phyloP scores from a whole-genome alignment of 1,140 invertebrate genomes.

The Lithobius niger region DNA sequence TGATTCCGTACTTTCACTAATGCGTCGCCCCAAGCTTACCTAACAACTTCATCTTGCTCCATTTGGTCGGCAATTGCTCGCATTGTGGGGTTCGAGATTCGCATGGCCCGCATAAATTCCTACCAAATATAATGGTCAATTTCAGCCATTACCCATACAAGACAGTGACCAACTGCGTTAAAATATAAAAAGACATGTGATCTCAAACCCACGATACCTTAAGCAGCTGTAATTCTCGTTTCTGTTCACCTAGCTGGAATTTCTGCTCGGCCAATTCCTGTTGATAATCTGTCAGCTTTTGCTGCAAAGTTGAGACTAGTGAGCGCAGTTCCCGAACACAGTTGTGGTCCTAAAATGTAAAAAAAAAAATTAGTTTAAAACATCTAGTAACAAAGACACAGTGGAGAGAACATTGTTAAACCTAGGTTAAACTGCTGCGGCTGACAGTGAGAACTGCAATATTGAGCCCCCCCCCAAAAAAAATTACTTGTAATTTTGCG shows the following conservation, averaged over 20 bases:
- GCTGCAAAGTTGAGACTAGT: slow-evolving; percentile 70
- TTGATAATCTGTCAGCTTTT: slow-evolving; percentile 70
- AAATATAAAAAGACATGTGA: no score
- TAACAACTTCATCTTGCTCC: slow-evolving; percentile 81
- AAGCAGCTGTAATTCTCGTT: slow-evolving; percentile 68
- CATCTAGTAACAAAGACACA: no score
- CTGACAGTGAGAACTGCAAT: no score
- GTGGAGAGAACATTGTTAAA: no score
- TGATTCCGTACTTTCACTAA: no score
- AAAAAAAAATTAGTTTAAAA: slow-evolving; percentile 12
- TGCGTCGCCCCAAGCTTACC: no score
- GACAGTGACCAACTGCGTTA: slow-evolving; percentile 7
- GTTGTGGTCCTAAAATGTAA: slow-evolving; percentile 65
- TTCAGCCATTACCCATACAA: no score
- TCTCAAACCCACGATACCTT: slow-evolving; percentile 51
- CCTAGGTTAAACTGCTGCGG: no score
- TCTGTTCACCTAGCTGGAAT: slow-evolving; percentile 73
- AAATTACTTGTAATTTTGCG: no score
- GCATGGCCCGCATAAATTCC: slow-evolving; percentile 83
- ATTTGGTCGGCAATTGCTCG: slow-evolving; percentile 77
- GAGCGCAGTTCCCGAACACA: slow-evolving; percentile 75
- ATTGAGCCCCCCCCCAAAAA: no score
- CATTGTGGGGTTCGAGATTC: slow-evolving; percentile 76
- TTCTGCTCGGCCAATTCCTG: slow-evolving; percentile 71
- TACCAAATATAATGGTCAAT: no score